Evolutionary conservation across 2,888 invertebrate species (phyloP), one percentile per base, ranked within the genome.

Genomic region (Parnassius glacialis): DNA sequence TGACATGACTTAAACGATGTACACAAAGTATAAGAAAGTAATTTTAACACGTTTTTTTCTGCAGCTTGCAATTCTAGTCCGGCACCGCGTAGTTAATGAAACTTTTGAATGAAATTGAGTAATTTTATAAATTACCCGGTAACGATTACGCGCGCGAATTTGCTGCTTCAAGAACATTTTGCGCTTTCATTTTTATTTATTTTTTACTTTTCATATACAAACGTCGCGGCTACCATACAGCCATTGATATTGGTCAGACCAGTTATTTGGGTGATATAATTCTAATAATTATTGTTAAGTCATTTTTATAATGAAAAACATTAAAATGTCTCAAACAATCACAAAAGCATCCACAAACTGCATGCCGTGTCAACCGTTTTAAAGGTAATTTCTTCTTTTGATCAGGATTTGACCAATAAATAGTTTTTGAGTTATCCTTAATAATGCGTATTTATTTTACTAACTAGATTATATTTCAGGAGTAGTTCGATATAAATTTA

Each of bases 61-160:
- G 51, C 44, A 45, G 51, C 25, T 50, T 45, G 55, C 55, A 52
- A 61, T 61, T 56, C 44, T 45, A 60, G 43, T 9, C 44, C 34
- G 11, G 20, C 50, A 34, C 51, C 50, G 61, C 11, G 59, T 52
- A 44, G 13, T 25, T 52, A 62, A 57, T 57, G 48, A 48, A 52
- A 57, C 57, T 57, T 62, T 62, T 62, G 54, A 58, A 62, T 58
- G 50, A 58, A 50, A 62, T 62, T 62, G 58, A 62, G 62, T 52
- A 62, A 62, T 62, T 62, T 51, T 44, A 52, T 51, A 58, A 62
- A 62, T 62, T 58, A 62, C 48, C 47, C 12, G 48, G 60, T 43
- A 53, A 48, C 20, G 16, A 52, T 56, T 47, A 52, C 60, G 61
- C 53, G 34, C 57, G 61, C 52, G 34, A 56, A 52, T 20, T 62